phyloP scores from a whole-genome alignment of 2,888 invertebrate species.

The Parelbella ahira region DNA sequence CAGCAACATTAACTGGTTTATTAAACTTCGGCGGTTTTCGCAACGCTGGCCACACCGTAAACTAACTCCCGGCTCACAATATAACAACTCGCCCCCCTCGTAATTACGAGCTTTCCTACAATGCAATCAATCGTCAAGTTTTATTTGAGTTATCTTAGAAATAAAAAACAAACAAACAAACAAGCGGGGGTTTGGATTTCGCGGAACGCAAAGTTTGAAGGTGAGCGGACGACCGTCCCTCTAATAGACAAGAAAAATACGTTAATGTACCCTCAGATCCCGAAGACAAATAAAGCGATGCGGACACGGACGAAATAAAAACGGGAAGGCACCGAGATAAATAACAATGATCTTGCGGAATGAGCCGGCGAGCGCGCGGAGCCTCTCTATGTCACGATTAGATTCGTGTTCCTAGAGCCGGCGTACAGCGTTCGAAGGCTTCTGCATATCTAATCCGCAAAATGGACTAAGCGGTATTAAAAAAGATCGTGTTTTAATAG shows the following conservation, averaged over 20 bases:
- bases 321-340: conserved; percentile 68
- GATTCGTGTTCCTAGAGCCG: conserved; percentile 42
- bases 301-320: conserved; percentile 75
- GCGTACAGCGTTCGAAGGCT: conserved; percentile 25
- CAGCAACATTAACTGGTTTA: conserved; percentile 41
- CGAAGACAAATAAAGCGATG: conserved; percentile 76
- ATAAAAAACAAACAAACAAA: conserved; percentile 73
- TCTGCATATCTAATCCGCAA: conserved; percentile 20
- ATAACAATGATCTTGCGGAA: conserved; percentile 71
- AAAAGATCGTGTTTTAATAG: too few relatives aligned
- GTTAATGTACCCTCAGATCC: conserved; percentile 78
- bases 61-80: conserved; percentile 52
- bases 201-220: conserved; percentile 70
- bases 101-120: conserved; percentile 63
- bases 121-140: conserved; percentile 78
- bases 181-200: conserved; percentile 53
- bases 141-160: conserved; percentile 72
- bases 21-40: conserved; percentile 45
- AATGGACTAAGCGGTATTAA: too few relatives aligned
- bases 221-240: conserved; percentile 70
- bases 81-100: conserved; percentile 41
- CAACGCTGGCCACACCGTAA: conserved; percentile 46
- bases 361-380: conserved; percentile 35
- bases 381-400: conserved; percentile 42
- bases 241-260: conserved; percentile 81